phyloP scores from a whole-genome alignment of 2,888 invertebrate species.

The Pristionchus exspectatus region DNA sequence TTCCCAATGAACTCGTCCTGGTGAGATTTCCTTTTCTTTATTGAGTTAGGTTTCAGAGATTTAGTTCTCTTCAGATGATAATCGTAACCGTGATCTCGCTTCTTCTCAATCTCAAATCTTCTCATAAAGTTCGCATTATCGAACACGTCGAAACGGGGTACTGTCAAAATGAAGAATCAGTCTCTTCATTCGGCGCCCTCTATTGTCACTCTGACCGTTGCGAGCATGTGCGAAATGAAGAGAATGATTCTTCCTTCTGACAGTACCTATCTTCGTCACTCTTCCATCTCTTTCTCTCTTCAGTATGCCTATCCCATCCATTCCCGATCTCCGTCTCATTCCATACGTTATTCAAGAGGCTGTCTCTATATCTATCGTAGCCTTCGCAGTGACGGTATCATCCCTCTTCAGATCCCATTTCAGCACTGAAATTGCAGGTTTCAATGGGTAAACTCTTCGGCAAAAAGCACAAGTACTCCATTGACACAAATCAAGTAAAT shows the following conservation, averaged over 20 bases:
- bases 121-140: conserved; percentile 79
- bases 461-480: conserved; percentile 80
- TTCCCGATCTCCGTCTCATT: conserved; percentile 74
- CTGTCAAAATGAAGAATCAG: not conserved
- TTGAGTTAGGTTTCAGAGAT: not conserved
- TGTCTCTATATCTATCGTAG: conserved; percentile 80
- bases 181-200: not conserved
- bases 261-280: not conserved
- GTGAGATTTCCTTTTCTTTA: not conserved
- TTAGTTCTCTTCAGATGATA: conserved; percentile 77
- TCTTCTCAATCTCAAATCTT: conserved; percentile 75
- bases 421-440: conserved; percentile 27
- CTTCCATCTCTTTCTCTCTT: not conserved
- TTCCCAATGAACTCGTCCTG: conserved; percentile 52
- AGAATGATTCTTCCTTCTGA: not conserved
- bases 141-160: conserved; percentile 80
- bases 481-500: conserved; percentile 81
- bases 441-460: conserved; percentile 82
- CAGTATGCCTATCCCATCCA: conserved; percentile 75
- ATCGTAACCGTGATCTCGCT: conserved; percentile 79
- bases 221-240: not conserved
- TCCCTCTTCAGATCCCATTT: not conserved
- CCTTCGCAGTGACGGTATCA: conserved; percentile 81
- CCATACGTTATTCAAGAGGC: conserved; percentile 81
- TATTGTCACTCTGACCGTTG: too few species aligned